Percentiles rank a stretch among this genome's conserved stretches.
Evolutionary conservation across 2,888 invertebrate genomes (phyloP).

Genomic region (Megamerina dolium): DNA sequence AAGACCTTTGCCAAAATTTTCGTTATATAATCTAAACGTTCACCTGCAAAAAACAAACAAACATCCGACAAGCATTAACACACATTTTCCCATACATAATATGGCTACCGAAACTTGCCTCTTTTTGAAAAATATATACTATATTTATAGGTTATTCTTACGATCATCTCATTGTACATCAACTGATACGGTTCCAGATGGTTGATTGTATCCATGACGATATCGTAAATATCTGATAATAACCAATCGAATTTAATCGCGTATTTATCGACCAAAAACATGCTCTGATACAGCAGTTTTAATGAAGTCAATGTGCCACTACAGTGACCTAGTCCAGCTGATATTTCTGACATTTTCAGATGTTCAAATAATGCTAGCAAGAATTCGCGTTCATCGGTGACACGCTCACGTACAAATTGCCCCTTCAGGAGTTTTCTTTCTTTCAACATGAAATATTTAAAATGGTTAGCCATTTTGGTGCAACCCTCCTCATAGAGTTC

Average conservation of each 20-base stretch:
- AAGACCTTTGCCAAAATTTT: no score
- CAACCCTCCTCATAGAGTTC: constrained; percentile 36
- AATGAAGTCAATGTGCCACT: constrained; percentile 27
- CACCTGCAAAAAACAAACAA: no score
- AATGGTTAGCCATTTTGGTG: constrained; percentile 29
- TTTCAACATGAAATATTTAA: constrained; percentile 29
- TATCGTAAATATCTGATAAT: constrained; percentile 27
- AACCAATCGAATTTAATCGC: constrained; percentile 32
- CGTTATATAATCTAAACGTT: no score
- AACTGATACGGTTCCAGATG: constrained; percentile 20
- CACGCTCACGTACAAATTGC: constrained; percentile 25
- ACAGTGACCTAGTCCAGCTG: constrained; percentile 17
- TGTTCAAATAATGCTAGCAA: constrained; percentile 32
- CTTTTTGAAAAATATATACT: constrained; percentile 24
- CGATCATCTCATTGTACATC: constrained; percentile 28
- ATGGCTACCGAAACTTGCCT: no score
- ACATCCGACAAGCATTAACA: no score
- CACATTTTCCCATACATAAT: no score
- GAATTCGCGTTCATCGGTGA: constrained; percentile 27
- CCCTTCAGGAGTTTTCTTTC: constrained; percentile 27
- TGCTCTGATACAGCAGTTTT: constrained; percentile 29
- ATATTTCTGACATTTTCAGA: constrained; percentile 32
- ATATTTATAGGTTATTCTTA: constrained; percentile 33
- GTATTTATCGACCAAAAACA: constrained; percentile 27
- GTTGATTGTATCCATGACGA: constrained; percentile 26